Base-by-base conservation (phyloP, 2,113 vertebrate genomes). In the Pandion haliaetus region DNA sequence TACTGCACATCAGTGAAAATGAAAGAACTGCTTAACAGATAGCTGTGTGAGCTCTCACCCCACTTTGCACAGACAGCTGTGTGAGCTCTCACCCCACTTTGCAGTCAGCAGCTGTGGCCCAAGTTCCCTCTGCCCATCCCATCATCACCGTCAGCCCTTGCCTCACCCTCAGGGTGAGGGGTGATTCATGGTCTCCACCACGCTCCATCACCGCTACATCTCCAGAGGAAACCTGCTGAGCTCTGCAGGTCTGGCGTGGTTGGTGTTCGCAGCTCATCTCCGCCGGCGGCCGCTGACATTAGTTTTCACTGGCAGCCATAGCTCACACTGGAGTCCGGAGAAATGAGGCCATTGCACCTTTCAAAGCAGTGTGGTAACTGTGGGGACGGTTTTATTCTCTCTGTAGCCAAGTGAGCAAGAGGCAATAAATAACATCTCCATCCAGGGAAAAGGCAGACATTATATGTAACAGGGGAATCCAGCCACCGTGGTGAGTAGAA, bases 361-460 rank as follows among this genome's bases (percentile, higher is more conserved):
- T 66, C 72, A 63, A 14, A 84, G 54, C 82, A 50, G n/a, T 10
- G 50, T 16, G 47, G 83, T 73, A 76, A 11, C 85, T 66, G 70
- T 9, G 13, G 61, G 76, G 61, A 32, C 1, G 16, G 70, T 57
- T 94, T 66, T 11, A 29, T 66, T 88, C 71, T 79, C 54, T 52
- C 49, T 25, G 38, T 13, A 77, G 86, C 81, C 78, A 72, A 80
- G 69, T 0, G 1, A 82, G 92, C 54, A 52, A 84, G 55, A 94
- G 72, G 92, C 85, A 86, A 73, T 96, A 96, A 97, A 94, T 92
- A 94, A 94, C 50, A 34, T 49, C 50, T 74, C 69, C 89, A 77
- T 57, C 62, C 92, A 91, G 84, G 89, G 93, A 63, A 79, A 86
- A 82, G 84, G 58, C 86, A 93, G 84, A 52, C 1, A 0, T 87